Evolutionary conservation across 2,113 vertebrate genomes (phyloP), one percentile per base, ranked within the genome.

Genomic region (Salvelinus sp.): DNA sequence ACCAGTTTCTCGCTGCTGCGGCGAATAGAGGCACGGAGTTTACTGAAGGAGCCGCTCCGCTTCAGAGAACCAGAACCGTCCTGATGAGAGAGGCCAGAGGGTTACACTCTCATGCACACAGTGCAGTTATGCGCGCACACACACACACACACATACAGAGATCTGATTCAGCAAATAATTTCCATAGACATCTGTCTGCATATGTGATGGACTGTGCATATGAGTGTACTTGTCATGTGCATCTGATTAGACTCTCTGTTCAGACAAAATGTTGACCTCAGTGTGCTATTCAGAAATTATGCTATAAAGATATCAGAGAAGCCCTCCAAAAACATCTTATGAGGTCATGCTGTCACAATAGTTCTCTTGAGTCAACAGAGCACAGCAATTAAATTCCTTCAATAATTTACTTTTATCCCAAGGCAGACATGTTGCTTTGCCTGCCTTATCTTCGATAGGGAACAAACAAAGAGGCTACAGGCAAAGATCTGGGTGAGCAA

Each of bases 1-100:
- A 99, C 97, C 79, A 99, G 96, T 90, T 98, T 99, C 94, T 99
- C 98, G 68, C 98, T 99, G 95, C 97, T 98, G 92, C 98, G 97
- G 57, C 97, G 95, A 80, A 99, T 94, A 27, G 98, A 99, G 28
- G 98, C 98, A 1, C 98, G 94, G 9, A 99, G 96, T 87, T 99
- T 98, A 88, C 96, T 98, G 95, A 99, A 99, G 93, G 97, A 99
- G 72, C 96, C 97, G 84, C 97, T 99, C 89, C 98, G 95, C 77
- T 96, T 98, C 93, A 99, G 91, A 7, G 96, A 93, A 85, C 98
- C 97, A 12, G 95, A 94, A 91, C 98, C 97, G 50, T 98, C 98
- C 98, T 96, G 93, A 76, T 90, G 93, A 83, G 79, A 89, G 79
- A 96, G 65, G 93, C 38, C 83, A 86, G 72, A 87, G 47, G 6